Percentiles rank a stretch among this genome's conserved stretches.
phyloP scores from a whole-genome alignment of 2,113 vertebrate species.

The Epinephelus cyanopodus region DNA sequence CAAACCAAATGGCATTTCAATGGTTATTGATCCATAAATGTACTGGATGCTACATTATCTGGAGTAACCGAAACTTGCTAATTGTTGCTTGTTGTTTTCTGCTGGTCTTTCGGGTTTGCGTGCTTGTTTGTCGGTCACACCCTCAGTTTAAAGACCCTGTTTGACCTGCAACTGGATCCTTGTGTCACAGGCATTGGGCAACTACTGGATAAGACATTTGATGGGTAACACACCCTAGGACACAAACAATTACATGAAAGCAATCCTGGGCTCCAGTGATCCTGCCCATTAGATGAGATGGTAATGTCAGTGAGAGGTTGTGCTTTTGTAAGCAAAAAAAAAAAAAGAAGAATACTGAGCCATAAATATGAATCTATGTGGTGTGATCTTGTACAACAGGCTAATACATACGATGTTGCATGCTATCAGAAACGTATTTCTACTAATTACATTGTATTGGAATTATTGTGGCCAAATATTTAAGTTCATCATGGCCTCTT shows the following conservation, averaged over 20 bases:
- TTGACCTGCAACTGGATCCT: slow-evolving; percentile 76
- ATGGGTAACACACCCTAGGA: slow-evolving; percentile 69
- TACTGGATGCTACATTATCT: slow-evolving; percentile 1
- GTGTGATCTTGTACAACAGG: slow-evolving; percentile 50
- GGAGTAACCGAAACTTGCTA: slow-evolving; percentile 15
- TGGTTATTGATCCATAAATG: slow-evolving; percentile 6
- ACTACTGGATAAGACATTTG: slow-evolving; percentile 70
- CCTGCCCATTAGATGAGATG: slow-evolving; percentile 43
- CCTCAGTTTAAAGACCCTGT: slow-evolving; percentile 63
- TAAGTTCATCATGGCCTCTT: slow-evolving; percentile 39
- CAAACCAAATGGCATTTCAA: neutral
- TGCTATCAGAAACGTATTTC: slow-evolving; percentile 45
- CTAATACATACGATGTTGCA: slow-evolving; percentile 44
- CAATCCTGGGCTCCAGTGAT: slow-evolving; percentile 63
- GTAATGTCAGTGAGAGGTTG: slow-evolving; percentile 28
- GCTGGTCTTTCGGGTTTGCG: slow-evolving; percentile 27
- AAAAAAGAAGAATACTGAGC: slow-evolving; percentile 62
- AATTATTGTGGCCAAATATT: slow-evolving; percentile 57
- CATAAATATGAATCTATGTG: slow-evolving; percentile 51
- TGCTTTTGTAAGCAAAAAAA: slow-evolving; percentile 20
- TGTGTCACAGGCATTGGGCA: slow-evolving; percentile 61
- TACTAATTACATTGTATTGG: slow-evolving; percentile 50
- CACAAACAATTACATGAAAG: slow-evolving; percentile 70
- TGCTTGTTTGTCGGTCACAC: slow-evolving; percentile 60
- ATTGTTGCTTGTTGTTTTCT: slow-evolving; percentile 12